Evolutionary conservation across 2,113 vertebrate genomes (phyloP).

Genomic region (Xenopus borealis): DNA sequence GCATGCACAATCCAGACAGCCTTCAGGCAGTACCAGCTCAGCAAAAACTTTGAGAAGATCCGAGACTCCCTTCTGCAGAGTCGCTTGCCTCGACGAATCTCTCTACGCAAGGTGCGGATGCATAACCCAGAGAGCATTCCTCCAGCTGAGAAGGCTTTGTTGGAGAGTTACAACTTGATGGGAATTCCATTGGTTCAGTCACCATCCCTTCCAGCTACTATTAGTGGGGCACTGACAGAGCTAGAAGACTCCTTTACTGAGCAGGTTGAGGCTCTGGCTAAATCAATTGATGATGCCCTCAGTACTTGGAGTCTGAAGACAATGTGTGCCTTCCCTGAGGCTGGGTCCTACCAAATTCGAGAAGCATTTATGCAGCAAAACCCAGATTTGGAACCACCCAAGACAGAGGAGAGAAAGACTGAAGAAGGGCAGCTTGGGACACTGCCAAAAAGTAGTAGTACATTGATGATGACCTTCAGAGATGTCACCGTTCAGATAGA

Average conservation of each 20-base stretch:
- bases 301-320: constrained; percentile 96
- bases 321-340: constrained; percentile 86
- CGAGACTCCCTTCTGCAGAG: constrained; percentile 95
- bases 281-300: constrained; percentile 95
- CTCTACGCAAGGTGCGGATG: constrained; percentile 83
- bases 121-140: constrained; percentile 86
- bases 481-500: constrained; percentile 97
- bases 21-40: constrained; percentile 98
- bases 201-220: constrained; percentile 81
- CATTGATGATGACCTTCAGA: constrained; percentile 96
- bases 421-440: constrained; percentile 64
- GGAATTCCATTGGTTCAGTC: constrained; percentile 86
- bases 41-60: constrained; percentile 99
- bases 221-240: constrained; percentile 84
- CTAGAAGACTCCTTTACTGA: constrained; percentile 96
- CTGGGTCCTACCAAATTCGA: constrained; percentile 80
- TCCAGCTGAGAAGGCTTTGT: constrained; percentile 82
- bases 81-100: constrained; percentile 89
- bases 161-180: constrained; percentile 84
- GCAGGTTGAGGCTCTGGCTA: constrained; percentile 93
- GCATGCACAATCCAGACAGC: constrained; percentile 97
- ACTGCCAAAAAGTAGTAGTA: constrained; percentile 83
- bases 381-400: constrained; percentile 65
- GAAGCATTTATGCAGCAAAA: constrained; percentile 74
- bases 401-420: constrained; percentile 70